Base-by-base conservation (phyloP, 2,888 invertebrate species). In the Rhingia campestris region DNA sequence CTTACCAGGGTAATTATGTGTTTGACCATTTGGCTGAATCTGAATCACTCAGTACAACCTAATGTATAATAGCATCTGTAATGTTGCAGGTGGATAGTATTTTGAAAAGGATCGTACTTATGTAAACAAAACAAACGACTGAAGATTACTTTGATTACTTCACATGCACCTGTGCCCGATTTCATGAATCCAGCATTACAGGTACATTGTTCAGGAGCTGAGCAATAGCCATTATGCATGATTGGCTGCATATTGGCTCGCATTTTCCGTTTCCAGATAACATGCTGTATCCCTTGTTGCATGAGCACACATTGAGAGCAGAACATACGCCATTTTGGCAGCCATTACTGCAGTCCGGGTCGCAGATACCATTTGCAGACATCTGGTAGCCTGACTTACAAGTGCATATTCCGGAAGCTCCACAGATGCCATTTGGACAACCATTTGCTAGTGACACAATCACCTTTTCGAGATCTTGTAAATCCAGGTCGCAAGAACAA, bases 201-300 rank as follows among this genome's bases (percentile, higher is more conserved):
- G 0, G 30, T 30, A 10, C 56, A 56, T 4, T 9, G 12, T 2
- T 39, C 56, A 14, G 56, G 56, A 9, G 14, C 37, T 14, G 22
- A 10, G 35, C 56, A 56, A 6, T 22, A 9, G 10, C 37, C 56
- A 56, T 56, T 56, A 22, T 9, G 6, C 56, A 56, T 2, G 35
- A 14, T 22, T 7, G 45, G 7, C 81, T 33, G n/a, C 88, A 88
- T 2, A 81, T 35, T 1, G 87, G 87, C 10, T 67, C 59, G 61
- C 88, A 79, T 4, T 22, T 56, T 9, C 39, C 22, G 10, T 9
- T 56, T 5, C 7, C 7, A 56, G 54, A 37, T 4, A 54, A 1
- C 22, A 22, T 22, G 10, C 4, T 3, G 43, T 43, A 43, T 10
- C 43, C 43, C 2, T 6, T n/a, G n/a, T 43, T 43, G 4, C 43